phyloP scores from a whole-genome alignment of 2,113 vertebrate genomes.

The Pelmatolapia mariae region DNA sequence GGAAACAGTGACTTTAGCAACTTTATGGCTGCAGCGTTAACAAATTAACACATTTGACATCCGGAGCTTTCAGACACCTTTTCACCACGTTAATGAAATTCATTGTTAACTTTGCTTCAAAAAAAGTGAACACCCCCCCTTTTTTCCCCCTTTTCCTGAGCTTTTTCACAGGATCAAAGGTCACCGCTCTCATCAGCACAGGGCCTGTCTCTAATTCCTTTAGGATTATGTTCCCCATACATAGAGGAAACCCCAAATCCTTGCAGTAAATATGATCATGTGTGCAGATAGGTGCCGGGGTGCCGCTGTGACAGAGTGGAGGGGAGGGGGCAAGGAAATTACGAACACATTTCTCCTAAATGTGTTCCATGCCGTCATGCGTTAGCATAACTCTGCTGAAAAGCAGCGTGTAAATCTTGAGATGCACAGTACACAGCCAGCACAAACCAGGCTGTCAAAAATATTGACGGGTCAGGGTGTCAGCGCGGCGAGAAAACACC shows the following conservation, averaged over 20 bases:
- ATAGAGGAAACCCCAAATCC: slow-evolving; percentile 21
- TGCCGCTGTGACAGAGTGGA: background rate
- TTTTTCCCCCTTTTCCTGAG: background rate
- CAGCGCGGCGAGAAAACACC: slow-evolving; percentile 7
- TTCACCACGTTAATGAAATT: slow-evolving; percentile 14
- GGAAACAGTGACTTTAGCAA: slow-evolving; percentile 10
- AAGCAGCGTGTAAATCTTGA: slow-evolving; percentile 29
- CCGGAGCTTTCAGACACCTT: background rate
- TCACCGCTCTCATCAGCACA: background rate
- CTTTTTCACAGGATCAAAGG: slow-evolving; percentile 4
- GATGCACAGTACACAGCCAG: slow-evolving; percentile 38
- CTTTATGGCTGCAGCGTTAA: background rate
- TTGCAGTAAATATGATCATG: slow-evolving; percentile 23
- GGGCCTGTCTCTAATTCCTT: slow-evolving; percentile 1
- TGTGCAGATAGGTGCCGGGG: slow-evolving; percentile 33
- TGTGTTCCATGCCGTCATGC: slow-evolving; percentile 58
- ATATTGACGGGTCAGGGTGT: slow-evolving; percentile 33
- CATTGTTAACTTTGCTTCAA: background rate
- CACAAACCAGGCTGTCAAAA: slow-evolving; percentile 24
- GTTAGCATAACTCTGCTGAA: slow-evolving; percentile 30
- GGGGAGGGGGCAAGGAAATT: slow-evolving; percentile 40
- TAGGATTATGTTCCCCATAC: background rate
- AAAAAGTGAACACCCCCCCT: background rate
- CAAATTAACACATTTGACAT: slow-evolving; percentile 10
- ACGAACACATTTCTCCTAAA: slow-evolving; percentile 53